Evolutionary conservation across 2,797 vertebrate genomes (phyloP).

Genomic region (Schizopygopsis pylzovi): DNA sequence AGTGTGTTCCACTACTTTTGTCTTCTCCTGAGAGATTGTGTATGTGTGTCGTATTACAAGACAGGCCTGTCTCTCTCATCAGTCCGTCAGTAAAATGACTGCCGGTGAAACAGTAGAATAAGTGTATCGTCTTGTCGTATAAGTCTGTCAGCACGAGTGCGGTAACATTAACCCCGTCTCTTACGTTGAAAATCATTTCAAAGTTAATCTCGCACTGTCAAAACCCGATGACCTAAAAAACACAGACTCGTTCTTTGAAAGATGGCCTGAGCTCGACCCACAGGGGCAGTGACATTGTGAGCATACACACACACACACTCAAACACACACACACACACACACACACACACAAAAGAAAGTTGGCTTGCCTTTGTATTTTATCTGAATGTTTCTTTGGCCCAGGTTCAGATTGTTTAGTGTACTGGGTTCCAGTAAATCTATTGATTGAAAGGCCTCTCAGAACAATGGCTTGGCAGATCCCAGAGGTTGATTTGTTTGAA

Average conservation of each 20-base stretch:
- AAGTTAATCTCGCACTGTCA: slow-evolving; percentile 75
- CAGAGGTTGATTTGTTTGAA: slow-evolving; percentile 10
- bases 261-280: slow-evolving; percentile 42
- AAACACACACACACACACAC: slow-evolving; percentile 60
- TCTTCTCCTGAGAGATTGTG: slow-evolving; percentile 38
- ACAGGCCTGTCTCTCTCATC: slow-evolving; percentile 68
- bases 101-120: slow-evolving; percentile 78
- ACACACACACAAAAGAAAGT: slow-evolving; percentile 62
- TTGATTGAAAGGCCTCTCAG: slow-evolving; percentile 11
- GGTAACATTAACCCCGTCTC: slow-evolving; percentile 68
- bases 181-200: slow-evolving; percentile 67
- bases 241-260: slow-evolving; percentile 64
- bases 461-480: slow-evolving; percentile 28
- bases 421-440: slow-evolving; percentile 34
- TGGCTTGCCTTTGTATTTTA: neutral
- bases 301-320: slow-evolving; percentile 56
- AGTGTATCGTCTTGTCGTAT: slow-evolving; percentile 63
- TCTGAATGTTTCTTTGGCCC: slow-evolving; percentile 33
- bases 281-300: slow-evolving; percentile 54
- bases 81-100: slow-evolving; percentile 71
- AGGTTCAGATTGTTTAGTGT: slow-evolving; percentile 5
- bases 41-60: slow-evolving; percentile 49
- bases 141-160: slow-evolving; percentile 71
- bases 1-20: slow-evolving; percentile 29
- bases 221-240: slow-evolving; percentile 74